phyloP scores from a whole-genome alignment of 2,113 vertebrate species.

The Bos indicus region DNA sequence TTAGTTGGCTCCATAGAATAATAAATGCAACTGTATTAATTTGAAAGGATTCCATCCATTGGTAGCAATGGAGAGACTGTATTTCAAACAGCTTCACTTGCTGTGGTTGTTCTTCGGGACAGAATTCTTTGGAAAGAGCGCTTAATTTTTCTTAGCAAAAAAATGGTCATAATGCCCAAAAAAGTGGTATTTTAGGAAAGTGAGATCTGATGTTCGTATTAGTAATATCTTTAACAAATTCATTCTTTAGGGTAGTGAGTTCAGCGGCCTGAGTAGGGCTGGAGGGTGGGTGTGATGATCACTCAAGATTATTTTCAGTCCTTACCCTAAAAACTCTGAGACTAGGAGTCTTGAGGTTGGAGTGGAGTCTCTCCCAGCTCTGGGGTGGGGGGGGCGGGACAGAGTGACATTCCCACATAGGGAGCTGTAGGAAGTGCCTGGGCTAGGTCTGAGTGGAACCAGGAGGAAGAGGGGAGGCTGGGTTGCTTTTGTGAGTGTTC shows the following conservation, averaged over 20 bases:
- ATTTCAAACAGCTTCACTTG: background rate
- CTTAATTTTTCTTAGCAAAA: background rate
- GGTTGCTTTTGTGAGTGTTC: background rate
- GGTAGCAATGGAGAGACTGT: background rate
- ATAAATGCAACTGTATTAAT: background rate
- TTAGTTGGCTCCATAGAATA: background rate
- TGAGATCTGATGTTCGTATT: rapidly evolving
- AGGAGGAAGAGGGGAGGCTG: too few relatives aligned
- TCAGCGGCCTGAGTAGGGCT: too few relatives aligned
- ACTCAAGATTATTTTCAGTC: too few relatives aligned
- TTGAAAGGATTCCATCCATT: background rate
- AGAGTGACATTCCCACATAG: rapidly evolving
- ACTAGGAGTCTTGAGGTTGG: background rate
- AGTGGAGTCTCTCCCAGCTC: background rate
- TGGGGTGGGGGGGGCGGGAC: too few relatives aligned
- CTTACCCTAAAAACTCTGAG: background rate
- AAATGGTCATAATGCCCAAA: background rate
- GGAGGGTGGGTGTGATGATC: rapidly evolving
- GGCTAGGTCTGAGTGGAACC: background rate
- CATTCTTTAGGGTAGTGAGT: background rate
- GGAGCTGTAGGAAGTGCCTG: background rate
- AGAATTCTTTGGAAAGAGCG: background rate
- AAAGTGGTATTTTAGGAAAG: background rate
- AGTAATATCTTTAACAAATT: background rate
- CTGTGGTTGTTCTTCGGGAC: background rate